phyloP scores from a whole-genome alignment of 2,797 vertebrate genomes.

The Coluber constrictor region DNA sequence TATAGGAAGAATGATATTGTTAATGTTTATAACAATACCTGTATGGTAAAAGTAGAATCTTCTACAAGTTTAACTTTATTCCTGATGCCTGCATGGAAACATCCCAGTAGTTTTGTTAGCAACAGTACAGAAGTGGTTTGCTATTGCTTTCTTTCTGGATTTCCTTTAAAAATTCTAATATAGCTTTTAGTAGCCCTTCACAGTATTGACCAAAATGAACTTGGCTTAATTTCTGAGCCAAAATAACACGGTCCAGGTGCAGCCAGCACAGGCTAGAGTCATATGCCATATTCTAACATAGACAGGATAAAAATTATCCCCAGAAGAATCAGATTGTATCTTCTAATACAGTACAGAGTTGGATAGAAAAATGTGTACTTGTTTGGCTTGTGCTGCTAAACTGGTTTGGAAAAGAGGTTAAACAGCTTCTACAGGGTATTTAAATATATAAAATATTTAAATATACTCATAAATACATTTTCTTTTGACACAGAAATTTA shows the following conservation, averaged over 20 bases:
- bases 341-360: neutral
- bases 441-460: neutral
- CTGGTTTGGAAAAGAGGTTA: neutral
- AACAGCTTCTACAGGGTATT: neutral
- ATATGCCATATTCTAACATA: neutral
- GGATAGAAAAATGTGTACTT: neutral
- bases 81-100: neutral
- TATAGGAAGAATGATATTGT: neutral
- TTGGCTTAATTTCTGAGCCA: neutral
- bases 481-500: slow-evolving; percentile 83
- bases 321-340: neutral
- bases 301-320: neutral
- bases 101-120: neutral
- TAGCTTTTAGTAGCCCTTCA: neutral
- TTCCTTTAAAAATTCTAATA: neutral
- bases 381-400: neutral
- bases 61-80: neutral
- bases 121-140: neutral
- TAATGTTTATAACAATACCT: neutral
- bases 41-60: neutral
- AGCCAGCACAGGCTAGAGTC: neutral
- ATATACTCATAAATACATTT: neutral
- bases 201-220: neutral
- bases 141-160: neutral
- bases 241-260: neutral